These are phyloP conservation scores for Eudemis profundana DNA, from an alignment of 2,888 invertebrate species.

Conservation along the genomic window DNA sequence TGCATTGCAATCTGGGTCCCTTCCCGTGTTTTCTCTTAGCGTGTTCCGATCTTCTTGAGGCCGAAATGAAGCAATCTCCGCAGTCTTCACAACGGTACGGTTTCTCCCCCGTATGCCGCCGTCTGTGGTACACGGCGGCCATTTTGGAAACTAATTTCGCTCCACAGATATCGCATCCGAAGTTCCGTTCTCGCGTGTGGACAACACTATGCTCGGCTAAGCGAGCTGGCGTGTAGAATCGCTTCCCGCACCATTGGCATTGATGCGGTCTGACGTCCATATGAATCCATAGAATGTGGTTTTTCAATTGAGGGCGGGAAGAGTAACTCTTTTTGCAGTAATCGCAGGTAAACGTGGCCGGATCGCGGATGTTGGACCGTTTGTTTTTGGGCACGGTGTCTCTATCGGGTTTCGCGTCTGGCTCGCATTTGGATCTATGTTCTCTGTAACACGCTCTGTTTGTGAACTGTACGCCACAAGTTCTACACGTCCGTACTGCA, in stretches of 20 bases:
- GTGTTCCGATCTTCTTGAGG: slow-evolving; percentile 74
- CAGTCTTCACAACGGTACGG: slow-evolving; percentile 78
- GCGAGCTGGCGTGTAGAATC: slow-evolving; percentile 80
- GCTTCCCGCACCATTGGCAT: slow-evolving; percentile 81
- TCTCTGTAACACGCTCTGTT: slow-evolving; percentile 74
- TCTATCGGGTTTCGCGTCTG: slow-evolving; percentile 68
- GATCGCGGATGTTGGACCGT: slow-evolving; percentile 73
- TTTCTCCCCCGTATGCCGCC: slow-evolving; percentile 78
- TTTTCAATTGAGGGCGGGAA: slow-evolving; percentile 73
- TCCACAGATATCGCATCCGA: slow-evolving; percentile 82
- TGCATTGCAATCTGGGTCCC: slow-evolving; percentile 64
- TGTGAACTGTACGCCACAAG: slow-evolving; percentile 70
- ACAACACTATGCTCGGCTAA: slow-evolving; percentile 82
- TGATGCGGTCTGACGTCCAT: slow-evolving; percentile 78
- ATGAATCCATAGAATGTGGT: slow-evolving; percentile 81
- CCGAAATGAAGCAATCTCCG: slow-evolving; percentile 73
- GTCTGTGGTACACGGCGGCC: slow-evolving; percentile 77
- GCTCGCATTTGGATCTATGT: slow-evolving; percentile 73
- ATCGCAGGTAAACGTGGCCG: slow-evolving; percentile 72
- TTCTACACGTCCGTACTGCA: slow-evolving; percentile 69
- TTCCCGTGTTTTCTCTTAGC: slow-evolving; percentile 74
- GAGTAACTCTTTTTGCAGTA: slow-evolving; percentile 72
- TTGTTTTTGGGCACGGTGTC: slow-evolving; percentile 61
- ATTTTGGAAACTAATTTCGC: slow-evolving; percentile 76
- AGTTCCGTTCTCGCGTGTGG: slow-evolving; percentile 81